Evolutionary conservation across 2,113 vertebrate genomes (phyloP).

Genomic region (Bothrops jararaca): DNA sequence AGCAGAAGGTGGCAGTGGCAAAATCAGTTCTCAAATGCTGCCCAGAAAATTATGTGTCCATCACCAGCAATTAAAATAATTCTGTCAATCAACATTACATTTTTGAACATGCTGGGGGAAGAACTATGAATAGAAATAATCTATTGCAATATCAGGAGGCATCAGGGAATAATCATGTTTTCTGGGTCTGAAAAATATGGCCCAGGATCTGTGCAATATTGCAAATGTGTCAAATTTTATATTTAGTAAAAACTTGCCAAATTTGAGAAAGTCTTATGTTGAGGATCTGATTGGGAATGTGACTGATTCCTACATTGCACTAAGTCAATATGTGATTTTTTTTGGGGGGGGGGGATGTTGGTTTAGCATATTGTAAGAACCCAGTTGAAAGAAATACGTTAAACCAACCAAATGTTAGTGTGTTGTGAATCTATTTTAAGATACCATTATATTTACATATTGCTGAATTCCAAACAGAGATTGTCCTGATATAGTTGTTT

Average conservation of each 20-base stretch:
- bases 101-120: not conserved
- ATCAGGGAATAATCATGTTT: not conserved
- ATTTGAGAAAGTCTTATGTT: not conserved
- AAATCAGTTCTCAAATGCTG: not conserved
- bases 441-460: not conserved
- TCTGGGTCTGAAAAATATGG: not conserved
- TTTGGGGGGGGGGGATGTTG: too few relatives aligned
- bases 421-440: not conserved
- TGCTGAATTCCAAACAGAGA: not conserved
- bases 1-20: not conserved
- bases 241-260: not conserved
- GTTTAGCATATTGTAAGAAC: not conserved
- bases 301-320: not conserved
- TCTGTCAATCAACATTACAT: not conserved
- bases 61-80: not conserved
- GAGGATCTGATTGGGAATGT: not conserved
- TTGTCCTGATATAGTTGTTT: not conserved
- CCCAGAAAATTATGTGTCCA: not conserved
- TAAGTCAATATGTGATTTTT: not conserved
- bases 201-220: not conserved
- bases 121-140: not conserved
- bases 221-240: not conserved
- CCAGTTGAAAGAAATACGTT: not conserved
- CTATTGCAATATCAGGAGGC: not conserved
- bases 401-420: not conserved